Evolutionary conservation across 2,113 vertebrate species (phyloP), one percentile per base, ranked within the genome.

Genomic region (Chrysemys picta): DNA sequence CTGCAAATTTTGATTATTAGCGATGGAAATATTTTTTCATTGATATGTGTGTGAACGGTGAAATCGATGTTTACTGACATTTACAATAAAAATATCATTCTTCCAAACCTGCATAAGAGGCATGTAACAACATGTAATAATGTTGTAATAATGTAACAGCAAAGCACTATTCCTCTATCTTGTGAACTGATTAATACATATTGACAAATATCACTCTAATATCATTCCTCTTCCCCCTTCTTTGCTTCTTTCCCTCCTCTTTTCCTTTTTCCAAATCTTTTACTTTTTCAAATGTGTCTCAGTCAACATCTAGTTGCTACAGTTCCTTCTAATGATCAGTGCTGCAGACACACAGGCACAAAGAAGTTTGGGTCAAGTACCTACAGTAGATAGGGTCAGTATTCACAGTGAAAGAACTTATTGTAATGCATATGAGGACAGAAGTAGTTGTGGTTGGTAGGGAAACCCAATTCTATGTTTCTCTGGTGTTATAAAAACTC

Each of bases 401-500:
- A 75, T 31, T 65, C 14, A 16, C 29, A 38, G 24, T 6, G 21
- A 76, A 76, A 76, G 11, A 13, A 42, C 24, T 76, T 76, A 24
- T 7, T 76, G 72, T 76, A 42, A 45, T 45, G 22, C 24, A 27
- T 14, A 12, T 27, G 59, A 88, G 80, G 72, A 75, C 82, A 82
- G 90, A 88, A 89, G 80, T 76, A 93, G 90, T 27, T 87, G 35
- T 8, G 83, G 94, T 21, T 69, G 17, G 65, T 19, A 69, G 95
- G 93, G 94, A 82, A 96, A 95, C 89, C 92, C 94, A 2, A 0
- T 82, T 78, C 95, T 89, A 49, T 89, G 59, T 21, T 94, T 65
- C 95, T 94, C 80, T 87, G 87, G 52, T 82, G 35, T n/a, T 69
- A 85, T 88, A 87, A 93, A 16, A 82, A 45, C 92, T 84, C 80